phyloP scores from a whole-genome alignment of 2,888 invertebrate genomes.

The Lasioglossum pauxillum region DNA sequence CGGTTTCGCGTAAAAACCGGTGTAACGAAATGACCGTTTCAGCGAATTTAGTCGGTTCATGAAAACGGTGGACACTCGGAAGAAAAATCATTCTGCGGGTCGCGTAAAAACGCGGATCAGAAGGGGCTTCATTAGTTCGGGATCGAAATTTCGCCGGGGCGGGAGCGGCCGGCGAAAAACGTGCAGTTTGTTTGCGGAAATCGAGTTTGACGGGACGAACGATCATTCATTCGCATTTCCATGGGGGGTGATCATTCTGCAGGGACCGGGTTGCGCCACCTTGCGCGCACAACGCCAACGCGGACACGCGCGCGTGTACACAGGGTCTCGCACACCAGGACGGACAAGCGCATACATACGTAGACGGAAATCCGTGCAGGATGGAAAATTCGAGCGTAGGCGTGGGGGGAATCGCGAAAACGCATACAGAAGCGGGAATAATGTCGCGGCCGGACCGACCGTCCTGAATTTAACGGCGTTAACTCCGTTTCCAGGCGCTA shows the following conservation, averaged over 20 bases:
- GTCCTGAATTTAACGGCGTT: constrained; percentile 76
- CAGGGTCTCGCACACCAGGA: background rate
- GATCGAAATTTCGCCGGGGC: constrained; percentile 32
- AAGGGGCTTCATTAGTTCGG: constrained; percentile 50
- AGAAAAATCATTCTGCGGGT: background rate
- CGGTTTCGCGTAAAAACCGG: background rate
- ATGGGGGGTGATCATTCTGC: constrained; percentile 60
- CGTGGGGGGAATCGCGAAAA: background rate
- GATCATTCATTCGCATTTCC: constrained; percentile 72
- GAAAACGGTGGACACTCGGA: background rate
- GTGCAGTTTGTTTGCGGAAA: constrained; percentile 52
- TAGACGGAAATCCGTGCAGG: background rate
- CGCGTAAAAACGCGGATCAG: constrained; percentile 27
- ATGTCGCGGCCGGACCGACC: constrained; percentile 75
- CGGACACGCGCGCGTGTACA: background rate
- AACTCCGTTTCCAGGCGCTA: constrained; percentile 79
- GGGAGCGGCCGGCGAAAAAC: constrained; percentile 37
- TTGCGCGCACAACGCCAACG: constrained; percentile 14
- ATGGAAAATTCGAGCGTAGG: constrained; percentile 24
- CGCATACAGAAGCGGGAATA: constrained; percentile 67
- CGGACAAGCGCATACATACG: constrained; percentile 3
- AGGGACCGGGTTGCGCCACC: background rate
- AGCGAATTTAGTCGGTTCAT: background rate
- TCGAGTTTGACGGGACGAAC: constrained; percentile 66
- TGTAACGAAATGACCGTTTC: background rate